These are phyloP conservation scores for Budorcas taxicolor DNA, from an alignment of 2,113 vertebrate species.

Conservation along the genomic window DNA sequence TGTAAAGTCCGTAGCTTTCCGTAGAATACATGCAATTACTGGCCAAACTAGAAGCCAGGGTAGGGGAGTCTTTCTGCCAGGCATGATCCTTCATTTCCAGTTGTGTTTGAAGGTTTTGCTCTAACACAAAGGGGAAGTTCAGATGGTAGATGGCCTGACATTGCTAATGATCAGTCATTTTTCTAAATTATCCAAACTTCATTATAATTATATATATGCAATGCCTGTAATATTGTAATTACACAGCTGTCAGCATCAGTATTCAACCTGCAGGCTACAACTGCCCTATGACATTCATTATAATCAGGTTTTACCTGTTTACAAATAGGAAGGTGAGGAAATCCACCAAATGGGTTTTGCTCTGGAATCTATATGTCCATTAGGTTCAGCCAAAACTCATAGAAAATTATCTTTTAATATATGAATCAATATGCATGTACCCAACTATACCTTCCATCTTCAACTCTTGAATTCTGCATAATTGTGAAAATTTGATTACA, in stretches of 20 bases:
- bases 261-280: conserved; percentile 3
- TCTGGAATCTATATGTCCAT: background rate
- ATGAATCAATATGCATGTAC: background rate
- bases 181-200: conserved; percentile 28
- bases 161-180: conserved; percentile 14
- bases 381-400: background rate
- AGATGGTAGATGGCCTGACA: background rate
- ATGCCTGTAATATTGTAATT: conserved; percentile 36
- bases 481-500: background rate
- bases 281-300: conserved; percentile 33
- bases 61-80: background rate
- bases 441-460: background rate
- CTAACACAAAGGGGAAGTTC: conserved; percentile 24
- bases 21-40: background rate
- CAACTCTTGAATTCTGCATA: background rate
- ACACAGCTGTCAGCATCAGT: conserved; percentile 22
- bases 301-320: conserved; percentile 5
- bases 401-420: background rate
- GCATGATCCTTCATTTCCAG: background rate
- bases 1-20: conserved; percentile 10
- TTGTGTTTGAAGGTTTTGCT: conserved; percentile 20
- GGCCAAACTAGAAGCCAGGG: background rate
- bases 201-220: conserved; percentile 38
- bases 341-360: background rate
- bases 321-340: background rate